phyloP scores from a whole-genome alignment of 1,140 invertebrate genomes.

The Pteromalus puparum region DNA sequence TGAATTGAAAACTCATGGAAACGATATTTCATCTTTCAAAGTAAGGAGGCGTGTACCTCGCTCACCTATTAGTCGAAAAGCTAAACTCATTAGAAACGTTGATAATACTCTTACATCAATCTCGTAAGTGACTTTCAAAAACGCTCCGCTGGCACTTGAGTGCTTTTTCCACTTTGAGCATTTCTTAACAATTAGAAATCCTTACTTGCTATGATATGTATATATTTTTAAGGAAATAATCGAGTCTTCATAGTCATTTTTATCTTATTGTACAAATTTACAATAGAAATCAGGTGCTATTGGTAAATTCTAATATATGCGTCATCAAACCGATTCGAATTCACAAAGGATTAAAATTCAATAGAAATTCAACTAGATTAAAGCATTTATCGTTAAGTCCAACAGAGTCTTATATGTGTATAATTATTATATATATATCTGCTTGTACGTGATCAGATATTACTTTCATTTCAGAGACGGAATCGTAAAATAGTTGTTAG shows the following conservation, averaged over 20 bases:
- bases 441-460: neutral
- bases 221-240: constrained; percentile 8
- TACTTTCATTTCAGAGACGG: neutral
- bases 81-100: neutral
- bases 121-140: neutral
- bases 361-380: neutral
- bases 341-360: neutral
- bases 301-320: neutral
- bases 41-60: neutral
- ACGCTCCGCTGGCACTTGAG: neutral
- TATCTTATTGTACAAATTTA: constrained; percentile 5
- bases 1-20: neutral
- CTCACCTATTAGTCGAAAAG: neutral
- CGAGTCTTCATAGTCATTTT: constrained; percentile 8
- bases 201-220: constrained; percentile 31
- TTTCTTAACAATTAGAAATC: neutral
- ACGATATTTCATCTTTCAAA: neutral
- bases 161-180: neutral
- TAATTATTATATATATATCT: constrained; percentile 2
- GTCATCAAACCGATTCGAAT: neutral
- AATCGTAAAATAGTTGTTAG: constrained; percentile 4
- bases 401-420: neutral
- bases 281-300: constrained; percentile 4
- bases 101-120: neutral
- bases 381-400: neutral